A percentile compares a stretch with the other conserved stretches of the same genome.
Evolutionary conservation across 2,888 invertebrate species (phyloP).

Genomic region (Lampropteryx suffumata): DNA sequence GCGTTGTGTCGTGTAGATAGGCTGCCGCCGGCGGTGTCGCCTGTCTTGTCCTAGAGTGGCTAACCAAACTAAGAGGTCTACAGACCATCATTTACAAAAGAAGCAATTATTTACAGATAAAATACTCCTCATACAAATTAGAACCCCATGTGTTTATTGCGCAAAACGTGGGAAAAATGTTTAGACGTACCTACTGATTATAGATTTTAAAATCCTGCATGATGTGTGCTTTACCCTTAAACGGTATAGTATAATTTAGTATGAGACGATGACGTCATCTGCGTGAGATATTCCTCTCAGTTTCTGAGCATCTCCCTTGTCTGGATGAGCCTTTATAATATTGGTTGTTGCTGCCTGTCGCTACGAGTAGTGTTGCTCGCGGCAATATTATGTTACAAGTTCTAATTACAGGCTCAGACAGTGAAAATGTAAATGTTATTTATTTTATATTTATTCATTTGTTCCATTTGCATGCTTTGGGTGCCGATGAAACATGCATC

Average conservation of each 20-base stretch:
- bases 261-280: too few species aligned
- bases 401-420: slow-evolving; percentile 18
- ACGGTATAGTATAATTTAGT: too few species aligned
- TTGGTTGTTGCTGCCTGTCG: background rate
- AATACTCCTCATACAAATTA: too few species aligned
- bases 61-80: background rate
- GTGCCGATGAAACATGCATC: too few species aligned
- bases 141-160: too few species aligned
- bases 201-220: too few species aligned
- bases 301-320: background rate
- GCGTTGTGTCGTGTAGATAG: slow-evolving; percentile 6
- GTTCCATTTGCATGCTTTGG: background rate
- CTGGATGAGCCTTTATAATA: background rate
- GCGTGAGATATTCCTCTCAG: too few species aligned
- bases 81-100: background rate
- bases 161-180: too few species aligned
- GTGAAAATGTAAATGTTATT: slow-evolving; percentile 9
- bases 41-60: background rate
- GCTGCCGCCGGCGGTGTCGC: slow-evolving; percentile 6
- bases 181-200: too few species aligned
- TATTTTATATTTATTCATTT: slow-evolving; percentile 16
- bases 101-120: too few species aligned
- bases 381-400: slow-evolving; percentile 12
- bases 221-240: too few species aligned
- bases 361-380: slow-evolving; percentile 16